Conservation (phyloP, 2,797 vertebrate species). For the Phyllotis vaccarum region DNA sequence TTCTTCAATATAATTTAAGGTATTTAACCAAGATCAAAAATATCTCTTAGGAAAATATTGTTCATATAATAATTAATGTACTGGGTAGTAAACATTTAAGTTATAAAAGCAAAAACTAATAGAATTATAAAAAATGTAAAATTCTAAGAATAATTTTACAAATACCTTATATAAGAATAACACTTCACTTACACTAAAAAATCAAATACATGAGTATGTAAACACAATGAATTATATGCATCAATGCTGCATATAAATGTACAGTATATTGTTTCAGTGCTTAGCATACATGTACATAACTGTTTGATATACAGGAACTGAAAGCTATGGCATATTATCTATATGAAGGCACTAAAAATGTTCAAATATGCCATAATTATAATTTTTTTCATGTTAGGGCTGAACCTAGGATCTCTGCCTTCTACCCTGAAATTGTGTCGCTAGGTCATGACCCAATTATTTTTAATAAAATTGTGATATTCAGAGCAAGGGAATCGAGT, state of each 20-base stretch:
- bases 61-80: not conserved
- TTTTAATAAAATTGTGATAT: not conserved
- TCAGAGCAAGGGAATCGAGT: not conserved
- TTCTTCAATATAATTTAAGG: not conserved
- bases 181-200: not conserved
- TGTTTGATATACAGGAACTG: not conserved
- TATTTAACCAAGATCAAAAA: not conserved
- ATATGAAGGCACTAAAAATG: not conserved
- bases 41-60: not conserved
- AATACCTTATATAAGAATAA: not conserved
- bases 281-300: not conserved
- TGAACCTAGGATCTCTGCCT: not conserved
- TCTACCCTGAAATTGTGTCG: not conserved
- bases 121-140: not conserved
- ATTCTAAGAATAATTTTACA: not conserved
- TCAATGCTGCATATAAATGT: not conserved
- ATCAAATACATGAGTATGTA: not conserved
- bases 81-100: not conserved
- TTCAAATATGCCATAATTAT: not conserved
- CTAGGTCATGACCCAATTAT: rapidly evolving
- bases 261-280: no score
- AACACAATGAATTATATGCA: not conserved
- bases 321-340: not conserved
- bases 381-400: no score
- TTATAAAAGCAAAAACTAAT: not conserved